These are phyloP conservation scores for Dendrophyllia cribrosa DNA, from an alignment of 64 coral and sea anemone species.

Conservation along the genomic window DNA sequence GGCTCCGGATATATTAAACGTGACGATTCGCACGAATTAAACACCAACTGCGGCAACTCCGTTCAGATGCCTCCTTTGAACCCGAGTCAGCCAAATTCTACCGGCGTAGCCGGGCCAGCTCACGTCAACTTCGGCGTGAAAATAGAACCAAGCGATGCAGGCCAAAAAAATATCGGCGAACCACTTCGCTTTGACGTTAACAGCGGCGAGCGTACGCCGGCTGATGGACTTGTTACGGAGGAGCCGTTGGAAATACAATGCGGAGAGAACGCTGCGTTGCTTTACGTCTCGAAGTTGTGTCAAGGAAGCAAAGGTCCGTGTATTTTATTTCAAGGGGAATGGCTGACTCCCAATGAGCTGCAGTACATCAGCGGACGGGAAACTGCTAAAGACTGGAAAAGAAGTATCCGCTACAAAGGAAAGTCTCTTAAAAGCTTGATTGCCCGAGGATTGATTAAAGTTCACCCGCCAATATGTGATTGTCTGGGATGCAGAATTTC, in stretches of 20 bases:
- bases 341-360: conserved; percentile 97
- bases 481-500: conserved; percentile 98
- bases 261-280: conserved; percentile 92
- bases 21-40: conserved; percentile 28
- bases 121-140: conserved; percentile 27
- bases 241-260: conserved; percentile 98
- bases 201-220: neutral
- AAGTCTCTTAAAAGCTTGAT: conserved; percentile 99
- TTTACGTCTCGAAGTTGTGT: conserved; percentile 95
- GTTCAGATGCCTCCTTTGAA: conserved; percentile 41
- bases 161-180: conserved; percentile 41
- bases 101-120: neutral
- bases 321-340: conserved; percentile 94
- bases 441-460: conserved; percentile 92
- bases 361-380: conserved; percentile 99
- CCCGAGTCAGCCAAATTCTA: neutral
- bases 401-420: conserved; percentile 96
- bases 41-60: neutral
- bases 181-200: conserved; percentile 33
- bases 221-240: conserved; percentile 67
- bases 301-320: conserved; percentile 99
- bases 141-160: conserved; percentile 32
- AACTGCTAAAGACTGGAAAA: conserved; percentile 99
- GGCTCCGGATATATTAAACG: conserved; percentile 8
- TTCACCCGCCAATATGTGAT: conserved; percentile 98